Evolutionary conservation across 2,797 vertebrate species (phyloP), one percentile per base, ranked within the genome.

Genomic region (Zenarchopterus dispar): DNA sequence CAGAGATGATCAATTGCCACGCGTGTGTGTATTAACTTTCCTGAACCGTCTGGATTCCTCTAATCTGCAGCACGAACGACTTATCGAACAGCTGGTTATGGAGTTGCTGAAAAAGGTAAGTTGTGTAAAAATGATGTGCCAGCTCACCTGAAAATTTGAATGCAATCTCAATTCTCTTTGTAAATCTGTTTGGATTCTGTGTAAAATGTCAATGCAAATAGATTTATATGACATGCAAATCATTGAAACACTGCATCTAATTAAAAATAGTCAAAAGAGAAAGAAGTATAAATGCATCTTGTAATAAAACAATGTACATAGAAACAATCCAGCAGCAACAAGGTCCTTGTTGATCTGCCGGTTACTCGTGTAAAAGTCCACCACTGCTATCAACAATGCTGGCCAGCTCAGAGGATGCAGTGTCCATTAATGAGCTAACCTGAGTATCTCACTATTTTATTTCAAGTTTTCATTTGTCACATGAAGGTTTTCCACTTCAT

Each of bases 1-100:
- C 88, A 87, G 93, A 79, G 96, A 99, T 48, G 96, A 98, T 73
- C 95, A 95, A 84, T 91, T 94, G 0, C 94, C 97, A 22, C 95
- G 97, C 13, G 81, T 94, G n/a, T 95, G 94, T 86, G 93, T 90
- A 5, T 24, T 98, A 82, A 94, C 94, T 52, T 97, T 99, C 75
- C 91, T 99, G 46, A 95, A 92, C 74, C 86, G 81, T 53, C 84
- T 99, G 72, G 94, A 97, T 64, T 81, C 85, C 58, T 93, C 93
- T 5, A 79, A 93, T 76, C 57, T 1, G 18, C 82, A 90, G 45
- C 96, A 98, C 62, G 90, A 93, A 78, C 78, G 24, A 0, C 91
- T 98, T 62, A 90, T 97, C 65, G 94, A 96, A 88, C 91, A 94
- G 42, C 77, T 98, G 24, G 91, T 94, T 39, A 53, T 89, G 78